Conservation (phyloP, 2,113 vertebrate genomes). For the Phyllopteryx taeniolatus region DNA sequence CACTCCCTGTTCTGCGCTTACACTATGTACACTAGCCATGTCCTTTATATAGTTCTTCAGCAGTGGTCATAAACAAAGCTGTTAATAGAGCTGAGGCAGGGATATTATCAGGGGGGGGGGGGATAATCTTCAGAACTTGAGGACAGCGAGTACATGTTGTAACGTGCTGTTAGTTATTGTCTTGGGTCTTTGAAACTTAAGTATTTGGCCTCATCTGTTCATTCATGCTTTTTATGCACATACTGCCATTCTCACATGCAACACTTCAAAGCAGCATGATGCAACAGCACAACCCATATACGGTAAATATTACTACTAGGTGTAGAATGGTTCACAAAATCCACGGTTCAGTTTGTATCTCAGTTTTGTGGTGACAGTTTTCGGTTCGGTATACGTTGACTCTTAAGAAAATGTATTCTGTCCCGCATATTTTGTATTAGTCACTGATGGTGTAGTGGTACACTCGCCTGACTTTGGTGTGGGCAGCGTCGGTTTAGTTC, state of each 20-base stretch:
- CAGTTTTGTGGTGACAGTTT: too few relatives aligned
- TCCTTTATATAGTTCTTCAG: constrained; percentile 25
- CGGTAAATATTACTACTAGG: neutral
- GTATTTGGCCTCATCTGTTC: neutral
- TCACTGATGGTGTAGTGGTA: too few relatives aligned
- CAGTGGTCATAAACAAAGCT: constrained; percentile 17
- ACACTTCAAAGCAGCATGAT: neutral
- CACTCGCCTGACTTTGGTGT: too few relatives aligned
- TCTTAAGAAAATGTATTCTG: too few relatives aligned
- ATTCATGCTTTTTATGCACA: neutral
- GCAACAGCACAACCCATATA: neutral
- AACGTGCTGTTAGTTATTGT: neutral
- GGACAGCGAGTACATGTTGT: constrained; percentile 6
- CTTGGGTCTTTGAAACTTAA: neutral
- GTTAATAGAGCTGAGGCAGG: constrained; percentile 7
- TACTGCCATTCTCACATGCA: neutral
- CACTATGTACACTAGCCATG: neutral
- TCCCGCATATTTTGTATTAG: too few relatives aligned
- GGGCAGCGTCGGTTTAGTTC: too few relatives aligned
- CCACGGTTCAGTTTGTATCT: too few relatives aligned
- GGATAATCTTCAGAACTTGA: constrained; percentile 21
- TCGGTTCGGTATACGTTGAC: too few relatives aligned
- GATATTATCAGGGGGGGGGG: constrained; percentile 13
- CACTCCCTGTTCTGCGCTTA: constrained; percentile 22
- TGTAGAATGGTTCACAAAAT: too few relatives aligned